Evolutionary conservation across 2,797 vertebrate genomes (phyloP).

Genomic region (Eulemur mongoz): DNA sequence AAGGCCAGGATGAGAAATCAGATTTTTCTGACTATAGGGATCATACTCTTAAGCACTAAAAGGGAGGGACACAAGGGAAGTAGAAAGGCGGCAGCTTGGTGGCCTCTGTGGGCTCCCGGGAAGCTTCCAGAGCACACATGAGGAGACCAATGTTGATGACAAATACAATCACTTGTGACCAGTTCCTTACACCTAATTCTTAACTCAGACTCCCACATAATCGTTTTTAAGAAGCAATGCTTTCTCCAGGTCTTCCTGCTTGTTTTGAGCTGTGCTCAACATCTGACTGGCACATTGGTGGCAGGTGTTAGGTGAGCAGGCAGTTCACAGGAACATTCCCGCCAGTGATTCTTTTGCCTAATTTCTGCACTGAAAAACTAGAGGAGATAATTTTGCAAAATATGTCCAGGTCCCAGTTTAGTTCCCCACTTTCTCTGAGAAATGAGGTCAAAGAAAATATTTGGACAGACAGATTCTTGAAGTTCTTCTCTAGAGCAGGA

Average conservation of each 20-base stretch:
- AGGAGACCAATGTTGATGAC: not conserved
- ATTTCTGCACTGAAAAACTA: not conserved
- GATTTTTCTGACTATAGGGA: not conserved
- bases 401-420: not conserved
- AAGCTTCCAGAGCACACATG: not conserved
- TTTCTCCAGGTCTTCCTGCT: not conserved
- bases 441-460: constrained; percentile 62
- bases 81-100: not conserved
- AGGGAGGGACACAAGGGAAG: not conserved
- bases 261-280: not conserved
- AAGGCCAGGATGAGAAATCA: not conserved
- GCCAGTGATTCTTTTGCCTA: not conserved
- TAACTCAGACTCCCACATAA: not conserved
- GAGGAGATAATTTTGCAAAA: not conserved
- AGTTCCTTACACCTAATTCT: not conserved
- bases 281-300: not conserved
- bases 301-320: not conserved
- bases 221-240: not conserved
- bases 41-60: not conserved
- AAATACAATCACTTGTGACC: not conserved
- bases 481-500: constrained; percentile 35
- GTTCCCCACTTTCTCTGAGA: constrained; percentile 48
- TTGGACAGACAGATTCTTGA: constrained; percentile 55
- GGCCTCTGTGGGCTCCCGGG: not conserved
- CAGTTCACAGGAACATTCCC: not conserved